phyloP scores from a whole-genome alignment of 1,140 invertebrate species.

The Pogonognathellus flavescens region DNA sequence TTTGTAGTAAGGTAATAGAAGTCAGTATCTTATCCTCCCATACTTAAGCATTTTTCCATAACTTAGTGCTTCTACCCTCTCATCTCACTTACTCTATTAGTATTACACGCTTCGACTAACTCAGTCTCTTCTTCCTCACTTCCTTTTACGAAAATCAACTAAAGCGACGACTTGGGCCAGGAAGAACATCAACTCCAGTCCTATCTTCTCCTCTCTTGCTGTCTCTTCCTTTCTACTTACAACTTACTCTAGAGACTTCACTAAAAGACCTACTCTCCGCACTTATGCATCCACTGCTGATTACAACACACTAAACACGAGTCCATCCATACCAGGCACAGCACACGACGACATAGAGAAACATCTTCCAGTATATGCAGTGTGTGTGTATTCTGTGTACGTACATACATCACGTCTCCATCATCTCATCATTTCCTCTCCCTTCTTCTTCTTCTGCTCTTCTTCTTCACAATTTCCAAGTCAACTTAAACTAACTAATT shows the following conservation, averaged over 20 bases:
- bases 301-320: background rate
- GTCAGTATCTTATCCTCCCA: constrained; percentile 13
- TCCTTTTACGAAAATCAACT: constrained; percentile 31
- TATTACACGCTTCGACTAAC: background rate
- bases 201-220: background rate
- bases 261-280: background rate
- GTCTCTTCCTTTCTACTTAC: background rate
- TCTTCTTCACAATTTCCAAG: constrained; percentile 33
- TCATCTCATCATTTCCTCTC: constrained; percentile 55
- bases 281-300: background rate
- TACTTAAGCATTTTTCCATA: constrained; percentile 34
- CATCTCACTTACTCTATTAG: background rate
- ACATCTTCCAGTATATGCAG: background rate
- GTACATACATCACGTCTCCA: constrained; percentile 18
- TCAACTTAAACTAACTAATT: constrained; percentile 33
- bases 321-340: background rate
- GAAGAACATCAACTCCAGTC: background rate
- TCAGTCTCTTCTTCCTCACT: constrained; percentile 24
- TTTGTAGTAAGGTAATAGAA: constrained; percentile 28
- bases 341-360: background rate
- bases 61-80: background rate
- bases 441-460: constrained; percentile 16
- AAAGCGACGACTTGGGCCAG: background rate
- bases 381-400: background rate
- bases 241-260: background rate